A percentile compares a stretch with the other conserved stretches of the same genome.
phyloP scores from a whole-genome alignment of 2,113 vertebrate species.

The Oceanodroma tethys region DNA sequence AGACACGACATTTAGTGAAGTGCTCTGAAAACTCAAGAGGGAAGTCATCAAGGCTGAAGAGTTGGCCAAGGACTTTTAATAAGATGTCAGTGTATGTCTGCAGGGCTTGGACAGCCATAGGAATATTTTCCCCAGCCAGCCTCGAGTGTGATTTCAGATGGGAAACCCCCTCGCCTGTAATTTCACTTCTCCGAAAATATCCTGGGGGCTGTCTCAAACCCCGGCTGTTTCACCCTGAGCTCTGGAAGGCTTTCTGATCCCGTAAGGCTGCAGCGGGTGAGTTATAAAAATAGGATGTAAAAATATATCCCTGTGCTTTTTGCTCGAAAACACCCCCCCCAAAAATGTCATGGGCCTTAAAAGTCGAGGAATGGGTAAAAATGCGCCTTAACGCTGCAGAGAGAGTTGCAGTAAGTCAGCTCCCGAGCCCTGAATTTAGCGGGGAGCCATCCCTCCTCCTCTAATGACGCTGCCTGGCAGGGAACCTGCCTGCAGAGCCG shows the following conservation, averaged over 20 bases:
- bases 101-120: not conserved
- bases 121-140: not conserved
- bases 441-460: not conserved
- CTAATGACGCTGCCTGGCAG: not conserved
- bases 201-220: not conserved
- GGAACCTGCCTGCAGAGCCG: not conserved
- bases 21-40: not conserved
- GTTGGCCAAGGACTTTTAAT: not conserved
- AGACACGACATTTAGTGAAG: not conserved
- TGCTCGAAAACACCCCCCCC: not conserved
- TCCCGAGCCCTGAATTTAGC: not conserved
- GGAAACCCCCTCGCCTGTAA: not conserved
- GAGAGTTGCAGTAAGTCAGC: not conserved
- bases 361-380: not conserved
- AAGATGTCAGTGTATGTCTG: not conserved
- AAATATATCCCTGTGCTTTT: not conserved
- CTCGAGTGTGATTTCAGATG: not conserved
- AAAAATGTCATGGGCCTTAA: rapidly evolving
- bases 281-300: not conserved
- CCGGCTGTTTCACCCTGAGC: not conserved
- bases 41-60: not conserved
- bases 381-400: not conserved
- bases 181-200: not conserved
- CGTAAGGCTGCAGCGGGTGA: not conserved
- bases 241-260: not conserved